Evolutionary conservation across 2,113 vertebrate species (phyloP).

Genomic region (Empidonax alnorum): DNA sequence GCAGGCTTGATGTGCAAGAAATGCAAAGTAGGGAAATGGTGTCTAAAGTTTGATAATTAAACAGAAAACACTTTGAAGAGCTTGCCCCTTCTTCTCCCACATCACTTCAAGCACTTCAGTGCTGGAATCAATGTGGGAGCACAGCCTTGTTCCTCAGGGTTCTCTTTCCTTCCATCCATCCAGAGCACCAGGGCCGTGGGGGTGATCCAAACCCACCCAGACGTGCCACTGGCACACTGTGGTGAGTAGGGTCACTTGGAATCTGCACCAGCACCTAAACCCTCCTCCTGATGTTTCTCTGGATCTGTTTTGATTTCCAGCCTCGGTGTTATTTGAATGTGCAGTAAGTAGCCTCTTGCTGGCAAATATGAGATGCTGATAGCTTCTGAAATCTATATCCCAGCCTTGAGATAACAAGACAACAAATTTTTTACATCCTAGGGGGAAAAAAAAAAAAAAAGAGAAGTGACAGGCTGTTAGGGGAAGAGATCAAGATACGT

Average conservation of each 20-base stretch:
- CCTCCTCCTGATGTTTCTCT: fast-evolving
- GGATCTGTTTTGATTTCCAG: neutral
- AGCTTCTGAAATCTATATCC: neutral
- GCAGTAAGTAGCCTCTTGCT: neutral
- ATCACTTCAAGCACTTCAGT: neutral
- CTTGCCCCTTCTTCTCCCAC: neutral
- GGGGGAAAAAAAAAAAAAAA: neutral
- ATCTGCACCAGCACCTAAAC: neutral
- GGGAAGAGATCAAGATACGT: neutral
- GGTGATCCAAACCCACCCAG: neutral
- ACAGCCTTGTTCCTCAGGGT: fast-evolving
- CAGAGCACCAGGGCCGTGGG: neutral
- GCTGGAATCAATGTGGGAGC: neutral
- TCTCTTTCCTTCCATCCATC: neutral
- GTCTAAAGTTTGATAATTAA: neutral
- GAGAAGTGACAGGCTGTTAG: neutral
- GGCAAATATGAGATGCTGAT: neutral
- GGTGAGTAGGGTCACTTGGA: neutral
- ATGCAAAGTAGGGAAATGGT: fast-evolving
- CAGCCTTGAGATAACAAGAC: neutral
- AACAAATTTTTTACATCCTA: neutral
- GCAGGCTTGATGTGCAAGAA: neutral
- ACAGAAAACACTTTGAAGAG: neutral
- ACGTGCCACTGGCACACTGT: neutral
- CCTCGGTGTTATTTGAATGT: neutral